Evolutionary conservation across 2,797 vertebrate genomes (phyloP), one percentile per base, ranked within the genome.

Genomic region (Epinephelus awoara): DNA sequence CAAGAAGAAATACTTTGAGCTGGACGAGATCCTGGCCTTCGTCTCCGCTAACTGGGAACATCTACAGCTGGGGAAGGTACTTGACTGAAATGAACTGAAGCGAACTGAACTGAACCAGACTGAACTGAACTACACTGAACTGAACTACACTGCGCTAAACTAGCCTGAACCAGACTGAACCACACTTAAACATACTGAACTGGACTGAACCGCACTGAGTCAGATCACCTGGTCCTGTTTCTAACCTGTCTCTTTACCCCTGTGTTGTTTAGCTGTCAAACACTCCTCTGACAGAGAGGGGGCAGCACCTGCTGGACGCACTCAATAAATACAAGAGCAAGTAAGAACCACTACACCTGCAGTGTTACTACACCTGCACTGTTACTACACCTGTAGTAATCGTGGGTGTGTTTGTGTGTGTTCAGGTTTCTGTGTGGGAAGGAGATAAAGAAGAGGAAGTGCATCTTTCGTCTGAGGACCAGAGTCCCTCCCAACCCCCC

Each of bases 271-370:
- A 99, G 98, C 94, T 99, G 73, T 94, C 96, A 0, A 96, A 96
- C 83, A 98, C 97, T n/a, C 96, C 96, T 0, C 65, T 95, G 15
- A 85, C 96, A 0, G 97, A 99, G 74, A 95, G 97, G 40, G 96
- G 95, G 57, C 95, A 97, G 2, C 93, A 96, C 81, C 95, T 99
- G 49, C 95, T 99, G 61, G 96, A 98, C 0, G 97, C 97, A 0
- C 96, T 99, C 51, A 99, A 98, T 91, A 98, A 97, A 89, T 99
- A 99, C 84, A 99, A 99, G 88, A 99, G 97, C 97, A 96, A 98
- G 98, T 99, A 94, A 93, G 97, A 18, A 34, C 34, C 34, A 8
- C 34, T 34, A 34, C 34, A 34, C 7, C 34, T 34, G 7, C 8
- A 34, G 7, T 34, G 7, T 34, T 8, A 8, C 34, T 34, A 34